Evolutionary conservation across 1,140 invertebrate species (phyloP).

Genomic region (Trigoniulus corallinus): DNA sequence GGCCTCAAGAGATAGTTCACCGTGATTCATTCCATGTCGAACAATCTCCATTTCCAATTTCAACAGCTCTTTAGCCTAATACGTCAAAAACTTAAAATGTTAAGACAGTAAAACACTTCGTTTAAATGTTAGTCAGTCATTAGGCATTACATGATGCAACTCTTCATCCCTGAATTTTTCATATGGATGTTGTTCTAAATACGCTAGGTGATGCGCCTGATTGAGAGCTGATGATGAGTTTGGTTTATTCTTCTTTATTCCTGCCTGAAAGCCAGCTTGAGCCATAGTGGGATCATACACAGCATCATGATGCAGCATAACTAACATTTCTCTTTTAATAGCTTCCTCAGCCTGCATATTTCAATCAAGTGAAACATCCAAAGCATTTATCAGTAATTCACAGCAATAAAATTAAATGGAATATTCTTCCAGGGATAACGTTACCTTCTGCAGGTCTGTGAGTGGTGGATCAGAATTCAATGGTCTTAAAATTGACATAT

Average conservation of each 20-base stretch:
- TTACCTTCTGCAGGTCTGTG: conserved; percentile 64
- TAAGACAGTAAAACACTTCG: too few relatives aligned
- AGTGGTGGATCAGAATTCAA: conserved; percentile 49
- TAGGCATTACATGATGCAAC: conserved; percentile 40
- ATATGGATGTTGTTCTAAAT: conserved; percentile 74
- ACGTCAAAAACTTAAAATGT: too few relatives aligned
- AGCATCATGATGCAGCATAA: conserved; percentile 83
- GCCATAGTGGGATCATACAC: conserved; percentile 27
- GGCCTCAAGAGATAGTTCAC: conserved; percentile 73
- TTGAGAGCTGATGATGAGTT: conserved; percentile 25
- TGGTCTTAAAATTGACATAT: conserved; percentile 59
- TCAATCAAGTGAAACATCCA: neutral
- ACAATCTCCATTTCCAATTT: conserved; percentile 74
- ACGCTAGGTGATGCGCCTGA: conserved; percentile 52
- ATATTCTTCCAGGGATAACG: conserved; percentile 1
- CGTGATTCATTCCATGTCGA: conserved; percentile 83
- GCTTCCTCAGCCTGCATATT: conserved; percentile 70
- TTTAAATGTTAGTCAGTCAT: too few relatives aligned
- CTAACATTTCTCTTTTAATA: conserved; percentile 93
- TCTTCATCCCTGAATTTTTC: conserved; percentile 52
- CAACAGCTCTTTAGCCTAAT: conserved; percentile 43
- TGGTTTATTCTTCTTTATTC: conserved; percentile 22
- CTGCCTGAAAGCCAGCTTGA: conserved; percentile 30
- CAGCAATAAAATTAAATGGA: too few relatives aligned
- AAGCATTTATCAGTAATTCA: neutral